Percentiles rank a stretch among this genome's conserved stretches.
These are phyloP conservation scores for Augochlora pura DNA, from an alignment of 1,140 invertebrate genomes.

Conservation along the genomic window DNA sequence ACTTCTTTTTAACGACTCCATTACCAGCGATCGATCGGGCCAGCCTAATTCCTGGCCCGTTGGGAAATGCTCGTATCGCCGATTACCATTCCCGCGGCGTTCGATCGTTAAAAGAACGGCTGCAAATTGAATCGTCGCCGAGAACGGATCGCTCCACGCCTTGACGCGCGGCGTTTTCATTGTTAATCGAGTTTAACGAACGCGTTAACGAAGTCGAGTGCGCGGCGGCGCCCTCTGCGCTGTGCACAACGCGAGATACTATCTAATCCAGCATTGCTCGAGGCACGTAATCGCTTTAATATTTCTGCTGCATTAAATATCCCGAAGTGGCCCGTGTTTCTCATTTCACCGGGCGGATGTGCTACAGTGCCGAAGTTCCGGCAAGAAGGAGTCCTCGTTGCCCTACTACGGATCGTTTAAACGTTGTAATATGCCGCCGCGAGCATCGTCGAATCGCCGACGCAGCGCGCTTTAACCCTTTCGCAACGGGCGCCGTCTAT, in stretches of 20 bases:
- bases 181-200: slow-evolving; percentile 37
- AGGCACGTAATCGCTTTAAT: slow-evolving; percentile 38
- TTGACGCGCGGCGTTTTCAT: neutral
- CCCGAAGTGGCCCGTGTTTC: slow-evolving; percentile 33
- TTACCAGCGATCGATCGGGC: too few relatives aligned
- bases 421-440: neutral
- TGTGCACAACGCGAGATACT: slow-evolving; percentile 14
- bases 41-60: too few relatives aligned
- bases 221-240: neutral
- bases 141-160: neutral
- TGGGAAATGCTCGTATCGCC: too few relatives aligned
- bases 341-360: slow-evolving; percentile 1
- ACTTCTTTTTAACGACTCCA: too few relatives aligned
- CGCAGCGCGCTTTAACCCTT: too few relatives aligned
- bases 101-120: too few relatives aligned
- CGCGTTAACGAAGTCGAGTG: slow-evolving; percentile 25
- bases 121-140: neutral
- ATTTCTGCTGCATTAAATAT: slow-evolving; percentile 37
- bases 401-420: slow-evolving; percentile 13
- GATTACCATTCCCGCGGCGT: too few relatives aligned
- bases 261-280: slow-evolving; percentile 12
- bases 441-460: slow-evolving; percentile 8
- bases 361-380: neutral
- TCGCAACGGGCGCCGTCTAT: too few relatives aligned
- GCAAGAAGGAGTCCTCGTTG: slow-evolving; percentile 4